phyloP scores from a whole-genome alignment of 2,113 vertebrate species.

The Plestiodon gilberti region DNA sequence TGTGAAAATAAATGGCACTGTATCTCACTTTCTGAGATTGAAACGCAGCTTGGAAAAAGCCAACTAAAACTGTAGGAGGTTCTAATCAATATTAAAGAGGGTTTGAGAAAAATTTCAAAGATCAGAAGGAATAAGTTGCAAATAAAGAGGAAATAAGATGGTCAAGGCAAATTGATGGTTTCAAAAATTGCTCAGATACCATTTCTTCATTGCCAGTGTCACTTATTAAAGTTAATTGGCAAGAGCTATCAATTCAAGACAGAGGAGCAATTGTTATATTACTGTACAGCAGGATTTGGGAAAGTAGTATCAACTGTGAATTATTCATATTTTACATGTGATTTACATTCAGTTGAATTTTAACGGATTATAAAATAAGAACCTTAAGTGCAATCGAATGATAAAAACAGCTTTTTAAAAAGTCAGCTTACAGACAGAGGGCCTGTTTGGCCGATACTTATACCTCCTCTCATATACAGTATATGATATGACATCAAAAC shows the following conservation, averaged over 20 bases:
- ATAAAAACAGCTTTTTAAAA: neutral
- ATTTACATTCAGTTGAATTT: slow-evolving; percentile 12
- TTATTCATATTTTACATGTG: slow-evolving; percentile 4
- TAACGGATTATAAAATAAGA: neutral
- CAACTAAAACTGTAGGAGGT: slow-evolving; percentile 24
- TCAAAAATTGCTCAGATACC: neutral
- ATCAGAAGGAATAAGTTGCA: neutral
- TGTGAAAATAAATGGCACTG: slow-evolving; percentile 45
- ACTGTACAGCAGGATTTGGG: neutral
- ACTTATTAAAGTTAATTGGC: slow-evolving; percentile 12
- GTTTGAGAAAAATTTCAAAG: slow-evolving; percentile 41
- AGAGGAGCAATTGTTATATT: neutral
- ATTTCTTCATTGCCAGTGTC: slow-evolving; percentile 7
- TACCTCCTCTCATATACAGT: neutral
- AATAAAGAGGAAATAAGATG: neutral
- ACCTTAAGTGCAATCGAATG: neutral
- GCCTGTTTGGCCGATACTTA: neutral
- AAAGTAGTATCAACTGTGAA: neutral
- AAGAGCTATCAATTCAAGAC: neutral
- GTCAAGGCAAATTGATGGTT: neutral
- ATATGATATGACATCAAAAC: neutral
- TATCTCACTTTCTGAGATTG: neutral
- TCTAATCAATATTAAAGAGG: slow-evolving; percentile 6
- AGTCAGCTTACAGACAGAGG: neutral
- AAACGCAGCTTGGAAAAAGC: slow-evolving; percentile 15